A percentile compares a stretch with the other conserved stretches of the same genome.
Evolutionary conservation across 2,113 vertebrate species (phyloP).

Genomic region (Dermatemys mawii): DNA sequence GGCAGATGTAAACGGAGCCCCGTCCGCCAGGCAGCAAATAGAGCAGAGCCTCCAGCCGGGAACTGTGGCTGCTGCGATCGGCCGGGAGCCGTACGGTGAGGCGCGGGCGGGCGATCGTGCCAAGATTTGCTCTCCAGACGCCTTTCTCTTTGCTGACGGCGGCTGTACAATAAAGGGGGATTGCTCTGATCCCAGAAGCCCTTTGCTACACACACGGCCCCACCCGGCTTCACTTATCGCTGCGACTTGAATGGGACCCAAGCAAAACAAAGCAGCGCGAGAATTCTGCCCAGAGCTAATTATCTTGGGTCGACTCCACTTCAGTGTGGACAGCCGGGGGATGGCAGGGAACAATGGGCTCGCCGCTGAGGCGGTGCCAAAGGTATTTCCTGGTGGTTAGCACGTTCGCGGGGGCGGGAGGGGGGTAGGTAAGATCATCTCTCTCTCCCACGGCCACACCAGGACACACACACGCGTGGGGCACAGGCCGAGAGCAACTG

Average conservation of each 20-base stretch:
- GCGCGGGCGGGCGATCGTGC: not conserved
- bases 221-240: not conserved
- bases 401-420: not conserved
- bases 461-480: not conserved
- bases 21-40: not conserved
- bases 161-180: not conserved
- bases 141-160: not conserved
- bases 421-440: rapidly evolving
- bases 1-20: not conserved
- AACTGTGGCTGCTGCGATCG: too few species aligned
- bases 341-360: not conserved
- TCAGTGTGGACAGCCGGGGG: not conserved
- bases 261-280: not conserved
- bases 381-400: too few species aligned
- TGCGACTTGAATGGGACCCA: not conserved
- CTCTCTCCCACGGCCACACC: too few species aligned
- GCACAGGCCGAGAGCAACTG: too few species aligned
- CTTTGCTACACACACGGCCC: not conserved
- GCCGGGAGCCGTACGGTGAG: not conserved
- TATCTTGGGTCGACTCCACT: not conserved
- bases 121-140: not conserved
- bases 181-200: not conserved
- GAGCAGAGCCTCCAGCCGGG: not conserved
- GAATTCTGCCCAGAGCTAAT: not conserved
- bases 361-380: too few species aligned